phyloP scores from a whole-genome alignment of 2,113 vertebrate species.

The Heterotilapia buettikoferi region DNA sequence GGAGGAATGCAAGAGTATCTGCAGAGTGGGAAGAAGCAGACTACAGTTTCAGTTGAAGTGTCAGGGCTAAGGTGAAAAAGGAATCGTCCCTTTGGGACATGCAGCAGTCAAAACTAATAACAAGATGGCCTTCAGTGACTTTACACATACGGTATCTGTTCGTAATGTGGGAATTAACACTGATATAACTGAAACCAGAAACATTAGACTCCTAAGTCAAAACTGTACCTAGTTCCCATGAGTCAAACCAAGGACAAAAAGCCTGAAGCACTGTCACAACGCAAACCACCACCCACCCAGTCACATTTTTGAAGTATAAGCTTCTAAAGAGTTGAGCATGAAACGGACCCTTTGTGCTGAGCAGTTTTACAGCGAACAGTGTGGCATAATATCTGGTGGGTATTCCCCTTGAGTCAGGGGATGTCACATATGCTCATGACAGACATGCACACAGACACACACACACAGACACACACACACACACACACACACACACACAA shows the following conservation, averaged over 20 bases:
- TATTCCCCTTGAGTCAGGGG: constrained; percentile 33
- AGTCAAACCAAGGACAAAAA: constrained; percentile 55
- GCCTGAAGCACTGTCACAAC: constrained; percentile 35
- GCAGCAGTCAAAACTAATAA: background rate
- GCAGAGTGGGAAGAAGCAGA: background rate
- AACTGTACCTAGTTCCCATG: constrained; percentile 52
- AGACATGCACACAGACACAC: background rate
- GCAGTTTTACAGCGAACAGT: constrained; percentile 48
- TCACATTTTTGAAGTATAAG: constrained; percentile 46
- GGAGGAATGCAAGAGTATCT: background rate
- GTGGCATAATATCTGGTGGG: constrained; percentile 42
- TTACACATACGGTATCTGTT: background rate
- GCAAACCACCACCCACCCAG: constrained; percentile 32
- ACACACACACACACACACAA: background rate
- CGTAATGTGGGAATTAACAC: constrained; percentile 18
- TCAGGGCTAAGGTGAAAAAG: background rate
- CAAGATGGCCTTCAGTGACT: background rate
- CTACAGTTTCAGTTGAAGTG: background rate
- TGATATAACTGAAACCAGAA: constrained; percentile 36
- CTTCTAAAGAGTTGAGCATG: constrained; percentile 49
- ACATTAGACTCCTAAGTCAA: constrained; percentile 28
- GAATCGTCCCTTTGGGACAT: background rate
- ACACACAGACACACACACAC: background rate
- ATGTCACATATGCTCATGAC: constrained; percentile 18
- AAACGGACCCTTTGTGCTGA: constrained; percentile 55